phyloP scores from a whole-genome alignment of 1,140 invertebrate species.

The Mamestra configurata region DNA sequence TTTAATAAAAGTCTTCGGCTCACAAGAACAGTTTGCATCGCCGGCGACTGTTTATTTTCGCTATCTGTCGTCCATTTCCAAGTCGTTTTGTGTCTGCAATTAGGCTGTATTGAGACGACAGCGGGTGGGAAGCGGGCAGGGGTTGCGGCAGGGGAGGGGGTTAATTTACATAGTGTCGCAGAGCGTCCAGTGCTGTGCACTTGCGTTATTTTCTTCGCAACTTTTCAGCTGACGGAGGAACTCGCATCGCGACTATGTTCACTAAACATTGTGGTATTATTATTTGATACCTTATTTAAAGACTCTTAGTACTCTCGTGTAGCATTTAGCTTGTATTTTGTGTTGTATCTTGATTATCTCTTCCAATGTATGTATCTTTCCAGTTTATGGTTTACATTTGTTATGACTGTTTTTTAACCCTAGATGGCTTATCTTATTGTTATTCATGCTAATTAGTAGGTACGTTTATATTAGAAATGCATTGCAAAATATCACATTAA shows the following conservation, averaged over 20 bases:
- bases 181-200: conserved; percentile 9
- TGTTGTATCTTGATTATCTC: too few relatives aligned
- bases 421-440: too few relatives aligned
- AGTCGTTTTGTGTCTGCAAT: conserved; percentile 24
- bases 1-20: neutral
- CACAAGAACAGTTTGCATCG: neutral
- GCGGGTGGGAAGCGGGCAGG: neutral
- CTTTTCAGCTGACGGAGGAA: neutral
- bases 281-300: too few relatives aligned
- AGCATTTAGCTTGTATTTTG: too few relatives aligned
- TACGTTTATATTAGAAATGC: too few relatives aligned
- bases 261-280: too few relatives aligned
- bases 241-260: neutral
- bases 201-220: neutral
- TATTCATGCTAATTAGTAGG: too few relatives aligned
- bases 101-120: neutral
- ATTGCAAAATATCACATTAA: too few relatives aligned
- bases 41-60: neutral
- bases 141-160: neutral
- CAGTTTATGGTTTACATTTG: too few relatives aligned
- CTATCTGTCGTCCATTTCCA: neutral
- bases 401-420: too few relatives aligned
- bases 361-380: too few relatives aligned
- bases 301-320: too few relatives aligned
- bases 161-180: conserved; percentile 3